Base-by-base conservation (phyloP, 2,888 invertebrate genomes). In the Hermodice carunculata region DNA sequence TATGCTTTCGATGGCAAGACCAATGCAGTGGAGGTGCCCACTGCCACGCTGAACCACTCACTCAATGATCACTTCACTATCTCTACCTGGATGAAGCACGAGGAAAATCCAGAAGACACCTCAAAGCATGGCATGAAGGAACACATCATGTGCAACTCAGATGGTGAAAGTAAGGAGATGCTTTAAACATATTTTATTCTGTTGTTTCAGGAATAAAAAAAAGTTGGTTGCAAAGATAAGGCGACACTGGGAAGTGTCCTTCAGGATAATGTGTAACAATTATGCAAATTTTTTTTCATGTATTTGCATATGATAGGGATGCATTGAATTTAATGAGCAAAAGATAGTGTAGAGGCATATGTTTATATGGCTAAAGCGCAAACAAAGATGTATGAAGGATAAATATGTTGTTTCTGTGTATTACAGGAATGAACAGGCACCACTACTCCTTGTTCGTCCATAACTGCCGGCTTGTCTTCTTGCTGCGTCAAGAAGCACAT, bases 391-490 rank as follows among this genome's bases (percentile, higher is more conserved):
- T 29, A n/a, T n/a, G n/a, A n/a, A n/a, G n/a, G 37, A 32, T 60
- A 24, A 26, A 61, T 66, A 57, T 61, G 54, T 40, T 43, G 61
- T 66, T 64, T 61, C 54, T 48, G 66, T 49, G 53, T 72, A 2
- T 61, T 79, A 1, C 88, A 96, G 96, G 95, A 88, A 97, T 98
- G 96, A 98, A 98, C 88, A 92, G 99, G 3, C 98, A 99, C 87
- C 99, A 99, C 88, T 98, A 97, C 89, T 95, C 98, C 1, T 88
- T 98, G 76, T 98, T 98, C 88, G 93, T 99, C 1, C 92, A 98
- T 75, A 98, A 98, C 88, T 98, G 98, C 85, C 93, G 98, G 5
- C 89, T 99, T 77, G 97, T 99, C 79, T 89, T 99, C 75, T 89
- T 99, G 75, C 88, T 99, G 79, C 87, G 93, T 48, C 91, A 94